phyloP scores from a whole-genome alignment of 2,113 vertebrate species.

The Psammodynastes pulverulentus region DNA sequence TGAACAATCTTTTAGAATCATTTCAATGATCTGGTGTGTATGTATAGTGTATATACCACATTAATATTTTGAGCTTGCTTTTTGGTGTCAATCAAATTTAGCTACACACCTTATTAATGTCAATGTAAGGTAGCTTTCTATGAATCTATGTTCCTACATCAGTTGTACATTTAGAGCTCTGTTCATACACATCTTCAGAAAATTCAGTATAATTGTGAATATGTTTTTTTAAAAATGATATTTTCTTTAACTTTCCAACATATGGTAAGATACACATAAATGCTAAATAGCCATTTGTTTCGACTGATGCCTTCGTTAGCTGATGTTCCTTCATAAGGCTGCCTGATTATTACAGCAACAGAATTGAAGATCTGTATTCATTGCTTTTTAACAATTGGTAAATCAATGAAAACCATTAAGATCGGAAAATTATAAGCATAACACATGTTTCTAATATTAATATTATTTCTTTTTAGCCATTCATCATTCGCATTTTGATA shows the following conservation, averaged over 20 bases:
- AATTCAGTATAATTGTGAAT: not conserved
- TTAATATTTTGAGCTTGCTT: not conserved
- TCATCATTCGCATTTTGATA: not conserved
- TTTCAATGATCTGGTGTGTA: not conserved
- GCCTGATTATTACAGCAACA: not conserved
- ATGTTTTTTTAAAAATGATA: not conserved
- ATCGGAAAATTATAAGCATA: not conserved
- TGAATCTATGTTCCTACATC: not conserved
- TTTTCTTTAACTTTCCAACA: not conserved
- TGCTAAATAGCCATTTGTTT: not conserved
- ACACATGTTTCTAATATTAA: conserved; percentile 18
- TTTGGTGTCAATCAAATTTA: not conserved
- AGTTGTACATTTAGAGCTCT: not conserved
- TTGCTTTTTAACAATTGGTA: not conserved
- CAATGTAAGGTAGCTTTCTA: not conserved
- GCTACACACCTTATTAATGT: not conserved
- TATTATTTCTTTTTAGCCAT: conserved; percentile 24
- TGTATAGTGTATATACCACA: not conserved
- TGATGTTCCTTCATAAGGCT: not conserved
- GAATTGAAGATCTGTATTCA: not conserved
- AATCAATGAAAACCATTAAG: not conserved
- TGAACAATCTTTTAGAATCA: not conserved
- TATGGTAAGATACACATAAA: not conserved
- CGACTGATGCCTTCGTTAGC: not conserved
- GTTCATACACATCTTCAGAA: not conserved